Conservation (phyloP, 2,113 vertebrate genomes). For the Reinhardtius hippoglossoides region DNA sequence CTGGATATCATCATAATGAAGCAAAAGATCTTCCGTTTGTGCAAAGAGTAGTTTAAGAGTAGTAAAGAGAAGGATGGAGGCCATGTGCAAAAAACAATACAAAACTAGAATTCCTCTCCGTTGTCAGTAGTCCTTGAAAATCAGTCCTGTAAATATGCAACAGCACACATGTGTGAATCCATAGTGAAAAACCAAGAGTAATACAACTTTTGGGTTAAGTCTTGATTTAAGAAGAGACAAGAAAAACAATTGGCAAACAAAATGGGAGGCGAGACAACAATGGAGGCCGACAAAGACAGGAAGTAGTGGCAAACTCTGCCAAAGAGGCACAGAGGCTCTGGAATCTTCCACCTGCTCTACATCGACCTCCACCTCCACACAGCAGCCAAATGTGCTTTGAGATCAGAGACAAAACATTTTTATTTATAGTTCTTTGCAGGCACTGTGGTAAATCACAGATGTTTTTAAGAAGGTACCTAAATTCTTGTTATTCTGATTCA, state of each 20-base stretch:
- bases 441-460: too few species aligned
- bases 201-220: neutral
- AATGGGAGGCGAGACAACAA: slow-evolving; percentile 62
- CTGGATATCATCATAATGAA: too few species aligned
- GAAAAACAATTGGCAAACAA: slow-evolving; percentile 59
- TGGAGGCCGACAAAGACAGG: slow-evolving; percentile 73
- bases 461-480: too few species aligned
- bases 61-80: neutral
- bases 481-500: too few species aligned
- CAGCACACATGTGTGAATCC: neutral
- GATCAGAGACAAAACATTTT: slow-evolving; percentile 8
- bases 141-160: too few species aligned
- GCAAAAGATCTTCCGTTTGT: neutral
- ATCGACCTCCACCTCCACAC: neutral
- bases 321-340: slow-evolving; percentile 28
- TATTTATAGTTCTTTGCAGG: slow-evolving; percentile 33
- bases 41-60: neutral
- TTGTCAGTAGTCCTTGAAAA: too few species aligned
- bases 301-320: slow-evolving; percentile 56
- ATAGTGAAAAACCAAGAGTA: neutral
- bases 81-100: neutral
- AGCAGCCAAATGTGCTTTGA: neutral
- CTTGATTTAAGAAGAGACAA: slow-evolving; percentile 22
- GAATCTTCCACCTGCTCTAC: slow-evolving; percentile 65
- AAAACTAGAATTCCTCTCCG: neutral